Evolutionary conservation across 2,113 vertebrate genomes (phyloP).

Genomic region (Chloebia gouldiae): DNA sequence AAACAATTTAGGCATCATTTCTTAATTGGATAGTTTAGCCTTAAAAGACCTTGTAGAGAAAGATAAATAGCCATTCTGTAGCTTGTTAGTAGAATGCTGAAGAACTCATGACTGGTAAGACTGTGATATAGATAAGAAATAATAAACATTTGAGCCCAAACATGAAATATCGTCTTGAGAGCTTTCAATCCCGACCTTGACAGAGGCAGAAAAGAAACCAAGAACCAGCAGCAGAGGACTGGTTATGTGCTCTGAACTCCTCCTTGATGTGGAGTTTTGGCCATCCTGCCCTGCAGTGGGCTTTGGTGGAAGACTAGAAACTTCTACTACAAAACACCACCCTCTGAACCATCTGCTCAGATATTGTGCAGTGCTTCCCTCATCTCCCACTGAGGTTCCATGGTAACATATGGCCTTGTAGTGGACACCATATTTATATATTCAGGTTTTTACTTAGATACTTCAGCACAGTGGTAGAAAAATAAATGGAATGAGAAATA

Average conservation of each 20-base stretch:
- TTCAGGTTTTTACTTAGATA: background rate
- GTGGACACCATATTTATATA: background rate
- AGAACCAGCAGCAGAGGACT: background rate
- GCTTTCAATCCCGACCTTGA: no score
- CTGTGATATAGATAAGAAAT: background rate
- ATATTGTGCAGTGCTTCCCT: background rate
- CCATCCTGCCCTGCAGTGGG: background rate
- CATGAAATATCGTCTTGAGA: no score
- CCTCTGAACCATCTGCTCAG: background rate
- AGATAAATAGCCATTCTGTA: background rate
- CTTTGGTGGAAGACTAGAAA: background rate
- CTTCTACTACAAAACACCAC: background rate
- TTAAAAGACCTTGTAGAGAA: background rate
- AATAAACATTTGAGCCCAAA: no score
- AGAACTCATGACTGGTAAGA: background rate
- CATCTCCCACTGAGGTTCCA: background rate
- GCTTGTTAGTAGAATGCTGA: background rate
- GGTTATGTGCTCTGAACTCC: background rate
- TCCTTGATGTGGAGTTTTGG: rapidly evolving
- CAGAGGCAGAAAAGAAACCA: background rate
- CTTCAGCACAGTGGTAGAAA: background rate
- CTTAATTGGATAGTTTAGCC: background rate
- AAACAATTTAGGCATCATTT: background rate
- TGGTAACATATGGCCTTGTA: background rate
- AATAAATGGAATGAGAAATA: background rate